Base-by-base conservation (phyloP, 2,888 invertebrate species). In the Gasteruption jaculator region DNA sequence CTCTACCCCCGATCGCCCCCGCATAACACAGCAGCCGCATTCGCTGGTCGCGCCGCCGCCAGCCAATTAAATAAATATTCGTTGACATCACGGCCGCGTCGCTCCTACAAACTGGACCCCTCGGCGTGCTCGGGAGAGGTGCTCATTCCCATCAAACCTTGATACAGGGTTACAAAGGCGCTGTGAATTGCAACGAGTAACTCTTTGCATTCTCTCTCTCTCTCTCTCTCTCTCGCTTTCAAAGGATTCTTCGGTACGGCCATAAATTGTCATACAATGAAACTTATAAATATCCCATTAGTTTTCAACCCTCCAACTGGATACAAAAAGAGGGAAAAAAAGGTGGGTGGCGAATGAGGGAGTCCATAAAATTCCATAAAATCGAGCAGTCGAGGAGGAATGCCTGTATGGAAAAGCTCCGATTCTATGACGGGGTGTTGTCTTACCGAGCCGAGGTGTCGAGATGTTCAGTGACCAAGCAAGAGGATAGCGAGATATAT, bases 31-130 rank as follows among this genome's bases (percentile, higher is more conserved):
- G 58, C 62, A 60, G 53, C 58, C 55, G 53, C 57, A 57, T 60
- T 64, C 57, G 57, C 57, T 53, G 50, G 54, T 56, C 60, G 55
- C 59, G 54, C 56, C 57, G 60, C 53, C 54, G 50, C 57, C 54
- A 63, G 66, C 68, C 68, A 68, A 68, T 68, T 68, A 68, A 68
- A 68, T 68, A 67, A 68, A 68, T 68, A 68, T 68, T 68, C 66
- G 63, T 63, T 64, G 61, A 65, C 65, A 64, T 63, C 64, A 61
- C 63, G 60, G 57, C 50, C 63, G 61, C 65, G 63, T 65, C 60
- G 63, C 60, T 65, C 53, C 59, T 63, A 64, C 65, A 65, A 65
- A 64, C 65, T 61, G 61, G 58, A 53, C 61, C 58, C 57, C 58
- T 58, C 54, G 51, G 48, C 50, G 49, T 50, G 53, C 54, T 50